Conservation (phyloP, 2,797 vertebrate genomes). For the Danio kyathit region DNA sequence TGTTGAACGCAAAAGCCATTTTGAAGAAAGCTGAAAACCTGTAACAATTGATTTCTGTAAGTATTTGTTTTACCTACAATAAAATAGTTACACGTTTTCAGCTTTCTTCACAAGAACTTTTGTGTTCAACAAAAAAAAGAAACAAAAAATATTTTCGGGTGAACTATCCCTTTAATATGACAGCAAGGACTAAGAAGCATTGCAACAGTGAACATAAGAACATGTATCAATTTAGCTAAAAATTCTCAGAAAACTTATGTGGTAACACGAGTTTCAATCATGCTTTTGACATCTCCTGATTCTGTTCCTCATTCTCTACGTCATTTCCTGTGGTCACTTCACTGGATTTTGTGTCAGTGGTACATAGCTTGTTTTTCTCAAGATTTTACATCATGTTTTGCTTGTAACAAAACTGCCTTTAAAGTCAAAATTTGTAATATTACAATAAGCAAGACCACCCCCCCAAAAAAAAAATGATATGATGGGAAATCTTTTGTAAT, state of each 20-base stretch:
- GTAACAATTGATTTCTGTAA: too few species aligned
- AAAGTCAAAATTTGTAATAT: too few species aligned
- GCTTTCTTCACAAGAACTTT: too few species aligned
- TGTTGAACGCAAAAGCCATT: too few species aligned
- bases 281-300: constrained; percentile 3
- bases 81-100: too few species aligned
- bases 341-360: neutral
- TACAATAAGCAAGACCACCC: too few species aligned
- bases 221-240: neutral
- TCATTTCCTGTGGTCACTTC: neutral
- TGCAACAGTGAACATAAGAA: neutral
- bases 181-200: neutral
- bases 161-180: neutral
- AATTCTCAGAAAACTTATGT: neutral
- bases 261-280: neutral
- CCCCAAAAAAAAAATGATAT: too few species aligned
- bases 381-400: neutral
- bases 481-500: too few species aligned
- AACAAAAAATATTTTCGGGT: too few species aligned
- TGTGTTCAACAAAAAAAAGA: too few species aligned
- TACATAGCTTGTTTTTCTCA: neutral
- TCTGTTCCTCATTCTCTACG: neutral
- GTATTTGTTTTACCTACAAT: too few species aligned
- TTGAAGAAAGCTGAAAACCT: too few species aligned
- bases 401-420: neutral